Percentiles rank a stretch among this genome's conserved stretches.
These are phyloP conservation scores for Tanytarsus gracilentus DNA, from an alignment of 2,888 invertebrate genomes.

Conservation along the genomic window DNA sequence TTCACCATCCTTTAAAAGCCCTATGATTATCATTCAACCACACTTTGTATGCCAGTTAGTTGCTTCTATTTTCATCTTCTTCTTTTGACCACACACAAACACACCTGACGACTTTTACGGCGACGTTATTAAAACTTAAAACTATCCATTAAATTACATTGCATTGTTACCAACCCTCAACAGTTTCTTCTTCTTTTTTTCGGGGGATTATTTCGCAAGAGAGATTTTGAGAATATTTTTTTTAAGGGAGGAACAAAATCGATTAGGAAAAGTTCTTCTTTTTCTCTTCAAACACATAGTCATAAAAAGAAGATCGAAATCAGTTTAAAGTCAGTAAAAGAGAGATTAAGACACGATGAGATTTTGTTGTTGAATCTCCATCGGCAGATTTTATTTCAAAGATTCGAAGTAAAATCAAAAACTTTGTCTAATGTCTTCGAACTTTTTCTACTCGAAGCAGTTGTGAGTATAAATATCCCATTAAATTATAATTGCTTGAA, in stretches of 20 bases:
- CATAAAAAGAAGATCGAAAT: too few species aligned
- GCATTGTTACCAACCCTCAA: not conserved
- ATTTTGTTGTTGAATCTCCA: too few species aligned
- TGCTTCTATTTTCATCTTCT: not conserved
- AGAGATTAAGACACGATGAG: too few species aligned
- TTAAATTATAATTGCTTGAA: constrained; percentile 12
- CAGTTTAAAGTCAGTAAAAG: too few species aligned
- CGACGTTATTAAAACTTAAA: constrained; percentile 4
- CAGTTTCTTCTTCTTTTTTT: not conserved
- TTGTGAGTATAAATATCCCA: not conserved
- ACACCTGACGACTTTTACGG: not conserved
- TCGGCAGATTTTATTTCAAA: too few species aligned
- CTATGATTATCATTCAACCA: not conserved
- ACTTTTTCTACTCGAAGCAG: not conserved
- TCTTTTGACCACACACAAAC: constrained; percentile 2
- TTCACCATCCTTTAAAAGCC: constrained; percentile 5
- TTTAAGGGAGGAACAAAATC: too few species aligned
- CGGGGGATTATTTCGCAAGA: too few species aligned
- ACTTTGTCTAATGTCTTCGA: too few species aligned
- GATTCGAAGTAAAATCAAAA: too few species aligned
- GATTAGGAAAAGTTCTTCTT: too few species aligned
- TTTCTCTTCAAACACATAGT: too few species aligned
- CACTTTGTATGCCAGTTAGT: not conserved
- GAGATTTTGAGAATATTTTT: too few species aligned
- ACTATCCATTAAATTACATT: not conserved